Base-by-base conservation (phyloP, 2,888 invertebrate species). In the Fabriciana adippe region DNA sequence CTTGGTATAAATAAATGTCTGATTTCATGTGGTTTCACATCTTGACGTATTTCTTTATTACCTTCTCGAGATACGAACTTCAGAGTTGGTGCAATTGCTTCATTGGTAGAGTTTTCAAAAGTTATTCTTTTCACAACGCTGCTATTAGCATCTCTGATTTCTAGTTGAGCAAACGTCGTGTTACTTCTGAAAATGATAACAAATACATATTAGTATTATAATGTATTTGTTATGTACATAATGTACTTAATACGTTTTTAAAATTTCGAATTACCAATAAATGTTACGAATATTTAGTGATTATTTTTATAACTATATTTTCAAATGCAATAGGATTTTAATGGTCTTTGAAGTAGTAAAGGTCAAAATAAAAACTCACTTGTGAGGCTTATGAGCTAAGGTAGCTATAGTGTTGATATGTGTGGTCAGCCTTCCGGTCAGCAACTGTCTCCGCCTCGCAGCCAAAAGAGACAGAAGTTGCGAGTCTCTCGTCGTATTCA, bases 391-490 rank as follows among this genome's bases (percentile, higher is more conserved):
- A 70, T 91, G 83, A 68, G 92, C 90, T 75, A 93, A 78, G 45
- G 88, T 80, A 47, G 93, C 87, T 57, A 93, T 75, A 6, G 90
- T 90, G 75, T 85, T 91, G 74, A 93, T 85, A 77, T 93, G 92
- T 55, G 91, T 88, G 26, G 93, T 87, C 73, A 93, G 88, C 55
- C 94, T 88, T 41, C 93, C 94, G 15, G 88, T 90, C 62, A 94
- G 89, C 60, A 94, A 85, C 65, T 95, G 94, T 53, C 94, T 91
- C 61, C 95, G 89, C 41, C 95, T 86, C 0, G 94, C 94, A 0
- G 94, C 94, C 71, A 95, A 86, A 57, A 95, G 82, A 11, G 93
- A 93, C 81, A 93, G 89, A 66, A 94, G 85, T 73, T 94, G 94
- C 55, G 93, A 93, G 74, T 94, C 94, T 47, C 95, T 87, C 6